Percentiles rank a stretch among this genome's conserved stretches.
Evolutionary conservation across 2,113 vertebrate species (phyloP).

Genomic region (human (Homo sapiens)): GRCh38 chr12:39735501-39736000

Average conservation of each 20-base stretch:
- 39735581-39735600: neutral
- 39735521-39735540: neutral
- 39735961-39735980: neutral
- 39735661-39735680: neutral
- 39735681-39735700: neutral
- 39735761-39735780: neutral
- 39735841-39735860: neutral
- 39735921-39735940: neutral
- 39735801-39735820: neutral
- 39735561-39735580: neutral
- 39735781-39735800: neutral
- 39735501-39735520: neutral
- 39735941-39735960: neutral
- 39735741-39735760: neutral
- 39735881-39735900: neutral
- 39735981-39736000: neutral
- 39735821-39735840: neutral
- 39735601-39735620: constrained; percentile 4
- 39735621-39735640: neutral
- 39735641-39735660: neutral
- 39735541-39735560: neutral
- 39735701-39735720: neutral
- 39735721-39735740: neutral
- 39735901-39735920: neutral
- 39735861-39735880: neutral